Percentiles rank a stretch among this genome's conserved stretches.
phyloP scores from a whole-genome alignment of 2,888 invertebrate species.

The Siphlonurus alternatus region DNA sequence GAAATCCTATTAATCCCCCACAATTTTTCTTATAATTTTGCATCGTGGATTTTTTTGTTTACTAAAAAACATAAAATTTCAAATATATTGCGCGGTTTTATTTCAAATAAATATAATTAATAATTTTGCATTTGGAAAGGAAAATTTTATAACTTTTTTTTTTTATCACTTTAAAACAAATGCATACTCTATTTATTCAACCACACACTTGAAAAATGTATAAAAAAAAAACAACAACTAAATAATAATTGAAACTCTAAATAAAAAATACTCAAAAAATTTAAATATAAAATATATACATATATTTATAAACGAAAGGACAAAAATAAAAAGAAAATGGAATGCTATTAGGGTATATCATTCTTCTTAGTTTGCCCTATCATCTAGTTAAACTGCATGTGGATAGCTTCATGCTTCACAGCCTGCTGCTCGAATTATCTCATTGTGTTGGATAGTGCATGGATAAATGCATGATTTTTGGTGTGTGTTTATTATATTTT shows the following conservation, averaged over 20 bases:
- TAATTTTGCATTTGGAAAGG: neutral
- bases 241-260: neutral
- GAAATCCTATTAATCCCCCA: neutral
- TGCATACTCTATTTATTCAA: neutral
- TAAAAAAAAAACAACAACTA: neutral
- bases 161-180: neutral
- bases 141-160: neutral
- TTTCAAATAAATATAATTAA: neutral
- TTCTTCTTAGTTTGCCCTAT: neutral
- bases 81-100: neutral
- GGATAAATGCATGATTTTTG: no score
- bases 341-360: neutral
- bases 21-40: neutral
- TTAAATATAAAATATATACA: neutral
- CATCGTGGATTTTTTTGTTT: neutral
- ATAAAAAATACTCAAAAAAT: neutral
- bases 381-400: neutral
- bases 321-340: neutral
- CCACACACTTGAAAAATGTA: conserved; percentile 2
- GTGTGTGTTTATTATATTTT: no score
- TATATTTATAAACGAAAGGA: neutral
- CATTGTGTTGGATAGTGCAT: no score
- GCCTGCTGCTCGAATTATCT: no score
- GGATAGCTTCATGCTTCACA: no score
- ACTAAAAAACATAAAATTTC: no score